phyloP scores from a whole-genome alignment of 30 jellyfish, hydroid and myxozoan species.

The Aurelia sp. region DNA sequence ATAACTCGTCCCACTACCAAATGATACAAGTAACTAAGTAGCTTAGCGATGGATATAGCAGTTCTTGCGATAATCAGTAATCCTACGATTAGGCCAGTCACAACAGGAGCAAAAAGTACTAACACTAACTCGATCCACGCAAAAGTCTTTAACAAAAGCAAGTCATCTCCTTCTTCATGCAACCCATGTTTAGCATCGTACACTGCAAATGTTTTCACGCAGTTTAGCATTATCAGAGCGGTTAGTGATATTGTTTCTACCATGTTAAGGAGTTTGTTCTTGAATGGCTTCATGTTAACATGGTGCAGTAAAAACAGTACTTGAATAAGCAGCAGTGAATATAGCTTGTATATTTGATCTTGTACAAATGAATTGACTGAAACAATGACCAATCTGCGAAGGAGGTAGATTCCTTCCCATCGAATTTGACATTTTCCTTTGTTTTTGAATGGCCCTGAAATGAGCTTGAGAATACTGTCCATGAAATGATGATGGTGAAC shows the following conservation, averaged over 20 bases:
- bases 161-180: background rate
- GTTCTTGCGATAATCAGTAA: no score
- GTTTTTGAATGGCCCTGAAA: slow-evolving; percentile 21
- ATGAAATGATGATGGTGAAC: background rate
- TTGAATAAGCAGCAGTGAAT: slow-evolving; percentile 7
- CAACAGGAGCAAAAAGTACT: no score
- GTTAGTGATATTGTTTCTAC: slow-evolving; percentile 48
- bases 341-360: slow-evolving; percentile 1
- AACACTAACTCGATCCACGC: no score
- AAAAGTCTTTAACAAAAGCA: background rate
- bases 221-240: slow-evolving; percentile 2
- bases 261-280: slow-evolving; percentile 31
- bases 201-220: slow-evolving; percentile 14
- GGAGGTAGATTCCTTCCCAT: slow-evolving; percentile 44
- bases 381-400: slow-evolving; percentile 45
- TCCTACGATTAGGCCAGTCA: no score
- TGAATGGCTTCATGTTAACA: background rate
- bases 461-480: background rate
- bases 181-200: background rate
- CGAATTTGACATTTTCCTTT: background rate
- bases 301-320: slow-evolving; percentile 46
- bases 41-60: no score
- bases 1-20: no score
- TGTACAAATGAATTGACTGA: background rate
- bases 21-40: no score